Evolutionary conservation across 2,888 invertebrate species (phyloP).

Genomic region (Plebejus anna): DNA sequence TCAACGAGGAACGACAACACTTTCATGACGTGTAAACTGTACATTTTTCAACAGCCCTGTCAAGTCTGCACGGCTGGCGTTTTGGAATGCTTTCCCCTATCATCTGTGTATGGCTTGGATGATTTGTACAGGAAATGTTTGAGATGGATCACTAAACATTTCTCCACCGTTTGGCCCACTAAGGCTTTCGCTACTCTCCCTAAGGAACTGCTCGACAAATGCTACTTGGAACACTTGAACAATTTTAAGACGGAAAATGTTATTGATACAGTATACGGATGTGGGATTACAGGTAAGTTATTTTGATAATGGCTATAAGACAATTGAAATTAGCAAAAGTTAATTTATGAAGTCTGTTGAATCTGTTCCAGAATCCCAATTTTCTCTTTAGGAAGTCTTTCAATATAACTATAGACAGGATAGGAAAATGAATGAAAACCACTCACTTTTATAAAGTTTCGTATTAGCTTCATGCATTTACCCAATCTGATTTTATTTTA

Average conservation of each 20-base stretch:
- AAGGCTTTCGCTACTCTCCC: slow-evolving; percentile 93
- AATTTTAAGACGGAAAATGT: slow-evolving; percentile 90
- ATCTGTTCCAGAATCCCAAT: no score
- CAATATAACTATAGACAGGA: no score
- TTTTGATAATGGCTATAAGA: not conserved
- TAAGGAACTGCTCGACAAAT: slow-evolving; percentile 89
- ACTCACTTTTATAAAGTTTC: no score
- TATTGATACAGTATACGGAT: slow-evolving; percentile 90
- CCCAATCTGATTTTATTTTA: no score
- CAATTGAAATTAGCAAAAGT: no score
- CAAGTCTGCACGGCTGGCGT: slow-evolving; percentile 92
- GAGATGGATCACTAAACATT: slow-evolving; percentile 92
- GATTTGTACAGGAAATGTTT: slow-evolving; percentile 92
- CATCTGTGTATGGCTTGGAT: slow-evolving; percentile 91
- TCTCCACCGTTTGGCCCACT: slow-evolving; percentile 92
- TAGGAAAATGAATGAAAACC: no score
- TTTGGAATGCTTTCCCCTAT: slow-evolving; percentile 91
- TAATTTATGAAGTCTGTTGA: no score
- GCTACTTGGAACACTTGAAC: slow-evolving; percentile 89
- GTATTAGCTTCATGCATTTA: no score
- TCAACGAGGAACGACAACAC: not conserved
- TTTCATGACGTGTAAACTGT: not conserved
- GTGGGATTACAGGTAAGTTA: slow-evolving; percentile 83
- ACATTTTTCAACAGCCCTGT: slow-evolving; percentile 83
- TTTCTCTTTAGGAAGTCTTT: no score